Evolutionary conservation across 2,797 vertebrate species (phyloP), one percentile per base, ranked within the genome.

Genomic region (Bryconaethiops microstoma): DNA sequence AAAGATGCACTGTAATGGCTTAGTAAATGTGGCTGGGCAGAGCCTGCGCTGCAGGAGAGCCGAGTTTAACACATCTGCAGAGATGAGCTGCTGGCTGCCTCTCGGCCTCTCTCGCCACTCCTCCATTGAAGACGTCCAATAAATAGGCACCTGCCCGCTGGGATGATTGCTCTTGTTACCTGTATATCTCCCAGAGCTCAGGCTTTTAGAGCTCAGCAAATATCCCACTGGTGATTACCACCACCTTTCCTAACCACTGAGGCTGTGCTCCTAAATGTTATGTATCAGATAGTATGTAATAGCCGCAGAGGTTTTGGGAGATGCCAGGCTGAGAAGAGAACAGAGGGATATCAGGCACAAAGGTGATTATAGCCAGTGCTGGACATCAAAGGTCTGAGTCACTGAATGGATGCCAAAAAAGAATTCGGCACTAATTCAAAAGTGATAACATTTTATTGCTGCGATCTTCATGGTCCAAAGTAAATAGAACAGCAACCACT

Each of bases 91-190:
- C 76, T 79, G 29, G 71, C 60, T 78, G 57, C 23, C 59, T 79
- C 76, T 68, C 68, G 25, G 45, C 77, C 64, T 74, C 59, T 74
- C 71, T 71, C 63, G 50, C 76, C 78, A 63, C 76, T 62, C 72
- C 76, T 78, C 77, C 77, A 83, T 82, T 85, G 81, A 85, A 74
- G 39, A 79, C 35, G 74, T 81, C 83, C 79, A 82, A 86, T 84
- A 81, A 86, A 42, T 67, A 77, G 83, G 60, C 79, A 72, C 55
- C 52, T 76, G 67, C 86, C 83, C 75, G 86, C 86, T 83, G 86
- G 35, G 86, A 85, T 85, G 79, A 87, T 85, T 85, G 74, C 77
- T 64, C 78, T 78, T 12, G 81, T 83, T 87, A 82, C 52, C 77
- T 74, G 74, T 63, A 72, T 65, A 78, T 75, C 77, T 78, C 55